A percentile compares a stretch with the other conserved stretches of the same genome.
Conservation (phyloP, 1,140 invertebrate genomes). For the Brachionus manjavacas region DNA sequence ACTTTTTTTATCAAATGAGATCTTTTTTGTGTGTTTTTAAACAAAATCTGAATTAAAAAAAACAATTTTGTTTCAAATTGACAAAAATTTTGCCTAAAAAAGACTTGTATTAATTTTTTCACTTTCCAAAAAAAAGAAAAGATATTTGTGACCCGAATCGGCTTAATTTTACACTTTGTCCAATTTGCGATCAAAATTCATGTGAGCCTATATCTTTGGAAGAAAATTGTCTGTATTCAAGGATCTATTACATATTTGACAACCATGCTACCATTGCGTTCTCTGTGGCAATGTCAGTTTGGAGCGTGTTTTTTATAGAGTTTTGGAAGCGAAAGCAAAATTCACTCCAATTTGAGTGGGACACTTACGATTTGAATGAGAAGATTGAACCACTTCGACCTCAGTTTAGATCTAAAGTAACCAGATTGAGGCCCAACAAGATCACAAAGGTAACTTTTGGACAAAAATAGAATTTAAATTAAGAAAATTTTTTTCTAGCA, state of each 20-base stretch:
- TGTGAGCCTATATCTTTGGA: constrained; percentile 75
- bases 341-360: constrained; percentile 33
- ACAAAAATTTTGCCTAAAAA: too few relatives aligned
- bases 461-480: neutral
- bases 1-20: too few relatives aligned
- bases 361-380: neutral
- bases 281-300: constrained; percentile 90
- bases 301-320: constrained; percentile 45
- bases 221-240: constrained; percentile 80
- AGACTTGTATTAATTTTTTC: too few relatives aligned
- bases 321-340: constrained; percentile 24
- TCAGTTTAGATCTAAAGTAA: neutral
- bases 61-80: too few relatives aligned
- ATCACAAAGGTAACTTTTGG: constrained; percentile 7
- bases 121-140: too few relatives aligned
- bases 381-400: neutral
- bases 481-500: neutral
- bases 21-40: too few relatives aligned
- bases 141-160: constrained; percentile 34
- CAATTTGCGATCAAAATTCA: constrained; percentile 57
- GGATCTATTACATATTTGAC: constrained; percentile 71
- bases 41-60: too few relatives aligned
- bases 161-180: constrained; percentile 53
- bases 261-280: constrained; percentile 93
- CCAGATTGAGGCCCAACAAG: neutral